Evolutionary conservation across 2,888 invertebrate species (phyloP).

Genomic region (Gibbula magus): DNA sequence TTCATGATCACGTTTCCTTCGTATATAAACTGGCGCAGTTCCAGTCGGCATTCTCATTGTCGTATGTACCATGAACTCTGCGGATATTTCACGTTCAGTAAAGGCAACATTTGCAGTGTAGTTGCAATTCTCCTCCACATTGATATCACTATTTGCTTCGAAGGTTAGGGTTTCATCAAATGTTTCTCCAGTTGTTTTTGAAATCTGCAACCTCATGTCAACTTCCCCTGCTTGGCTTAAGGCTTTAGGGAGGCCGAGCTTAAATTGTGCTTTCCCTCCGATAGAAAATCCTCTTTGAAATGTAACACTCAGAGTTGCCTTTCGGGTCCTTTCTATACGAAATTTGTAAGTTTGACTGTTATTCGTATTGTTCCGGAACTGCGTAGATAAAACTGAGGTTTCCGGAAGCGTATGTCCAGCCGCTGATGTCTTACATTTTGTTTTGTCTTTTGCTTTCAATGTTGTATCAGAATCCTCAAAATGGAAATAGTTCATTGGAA

Average conservation of each 20-base stretch:
- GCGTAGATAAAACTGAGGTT: slow-evolving; percentile 31
- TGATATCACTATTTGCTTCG: slow-evolving; percentile 42
- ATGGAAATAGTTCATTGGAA: slow-evolving; percentile 44
- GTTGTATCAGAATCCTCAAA: slow-evolving; percentile 29
- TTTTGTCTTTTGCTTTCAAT: neutral
- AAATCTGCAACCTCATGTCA: slow-evolving; percentile 33
- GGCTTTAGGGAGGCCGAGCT: slow-evolving; percentile 34
- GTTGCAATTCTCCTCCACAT: slow-evolving; percentile 31
- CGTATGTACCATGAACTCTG: slow-evolving; percentile 35
- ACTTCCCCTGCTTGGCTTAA: slow-evolving; percentile 26
- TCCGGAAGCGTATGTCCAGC: neutral
- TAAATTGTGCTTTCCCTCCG: slow-evolving; percentile 35
- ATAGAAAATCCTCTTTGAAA: slow-evolving; percentile 43
- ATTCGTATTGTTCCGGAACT: slow-evolving; percentile 40
- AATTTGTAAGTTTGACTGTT: slow-evolving; percentile 42
- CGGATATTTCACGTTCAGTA: slow-evolving; percentile 33
- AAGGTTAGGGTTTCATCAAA: slow-evolving; percentile 41
- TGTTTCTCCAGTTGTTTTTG: slow-evolving; percentile 37
- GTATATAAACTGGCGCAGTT: slow-evolving; percentile 28
- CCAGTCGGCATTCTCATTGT: slow-evolving; percentile 39
- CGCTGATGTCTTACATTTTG: neutral
- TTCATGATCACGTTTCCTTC: slow-evolving; percentile 22
- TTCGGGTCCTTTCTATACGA: slow-evolving; percentile 41
- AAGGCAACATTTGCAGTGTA: slow-evolving; percentile 40
- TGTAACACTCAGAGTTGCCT: slow-evolving; percentile 35